Percentiles rank a stretch among this genome's conserved stretches.
These are phyloP conservation scores for Caenorhabditis imperialis DNA, from an alignment of 2,888 invertebrate genomes.

Conservation along the genomic window DNA sequence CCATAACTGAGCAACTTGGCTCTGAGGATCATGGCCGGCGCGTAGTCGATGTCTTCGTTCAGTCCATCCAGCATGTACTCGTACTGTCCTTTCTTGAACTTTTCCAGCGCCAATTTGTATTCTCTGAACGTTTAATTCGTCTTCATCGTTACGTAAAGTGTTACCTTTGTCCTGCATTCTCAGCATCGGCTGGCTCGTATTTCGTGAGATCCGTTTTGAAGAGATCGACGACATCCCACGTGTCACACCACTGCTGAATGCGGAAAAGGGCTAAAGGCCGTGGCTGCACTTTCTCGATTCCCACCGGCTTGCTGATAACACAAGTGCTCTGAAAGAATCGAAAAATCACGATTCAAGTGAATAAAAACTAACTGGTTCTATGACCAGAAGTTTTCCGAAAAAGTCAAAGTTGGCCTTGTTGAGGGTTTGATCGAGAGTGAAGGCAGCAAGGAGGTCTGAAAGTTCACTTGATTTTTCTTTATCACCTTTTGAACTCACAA, in stretches of 20 bases:
- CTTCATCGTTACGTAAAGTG: no score
- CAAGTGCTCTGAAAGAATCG: constrained; percentile 18
- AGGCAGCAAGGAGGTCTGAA: constrained; percentile 48
- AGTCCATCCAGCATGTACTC: constrained; percentile 17
- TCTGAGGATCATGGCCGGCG: constrained; percentile 44
- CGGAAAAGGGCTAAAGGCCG: constrained; percentile 33
- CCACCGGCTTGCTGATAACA: constrained; percentile 26
- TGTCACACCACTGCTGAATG: constrained; percentile 53
- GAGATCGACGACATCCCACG: constrained; percentile 48
- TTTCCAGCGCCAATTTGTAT: constrained; percentile 25
- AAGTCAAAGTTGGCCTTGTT: constrained; percentile 49
- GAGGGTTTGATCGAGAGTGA: constrained; percentile 33
- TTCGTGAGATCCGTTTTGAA: constrained; percentile 41
- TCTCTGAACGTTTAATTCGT: constrained; percentile 10
- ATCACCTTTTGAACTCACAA: constrained; percentile 47
- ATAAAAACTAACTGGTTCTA: constrained; percentile 29
- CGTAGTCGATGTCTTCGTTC: constrained; percentile 9
- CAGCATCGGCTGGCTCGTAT: constrained; percentile 15
- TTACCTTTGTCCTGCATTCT: constrained; percentile 28
- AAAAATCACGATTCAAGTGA: not conserved
- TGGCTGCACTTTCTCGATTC: constrained; percentile 19
- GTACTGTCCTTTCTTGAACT: constrained; percentile 36
- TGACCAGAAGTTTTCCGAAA: constrained; percentile 30
- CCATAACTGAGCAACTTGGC: constrained; percentile 45
- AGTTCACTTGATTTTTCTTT: no score